A percentile compares a stretch with the other conserved stretches of the same genome.
Evolutionary conservation across 2,113 vertebrate genomes (phyloP).

Genomic region (Genyomyrus donnyi): DNA sequence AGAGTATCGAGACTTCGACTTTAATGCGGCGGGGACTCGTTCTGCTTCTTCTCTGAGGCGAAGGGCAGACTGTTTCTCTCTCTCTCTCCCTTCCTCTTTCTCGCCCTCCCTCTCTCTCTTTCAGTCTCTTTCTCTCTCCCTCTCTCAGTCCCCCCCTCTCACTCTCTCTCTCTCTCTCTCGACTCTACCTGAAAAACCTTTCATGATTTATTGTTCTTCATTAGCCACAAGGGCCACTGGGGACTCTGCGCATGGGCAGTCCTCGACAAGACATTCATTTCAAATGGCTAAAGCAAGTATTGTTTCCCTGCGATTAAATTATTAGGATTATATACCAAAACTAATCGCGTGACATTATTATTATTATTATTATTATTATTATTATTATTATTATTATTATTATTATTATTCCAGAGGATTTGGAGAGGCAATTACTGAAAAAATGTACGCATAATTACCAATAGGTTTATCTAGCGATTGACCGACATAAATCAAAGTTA

Average conservation of each 20-base stretch:
- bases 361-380: constrained; percentile 33
- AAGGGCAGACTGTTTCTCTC: constrained; percentile 49
- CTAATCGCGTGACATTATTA: constrained; percentile 12
- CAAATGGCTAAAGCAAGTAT: constrained; percentile 45
- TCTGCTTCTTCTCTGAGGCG: constrained; percentile 58
- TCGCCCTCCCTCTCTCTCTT: constrained; percentile 50
- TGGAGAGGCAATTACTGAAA: background rate
- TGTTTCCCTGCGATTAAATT: constrained; percentile 36
- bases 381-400: constrained; percentile 24
- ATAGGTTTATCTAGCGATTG: constrained; percentile 63
- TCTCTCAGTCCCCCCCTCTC: constrained; percentile 44
- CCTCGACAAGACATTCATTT: constrained; percentile 58
- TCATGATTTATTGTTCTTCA: constrained; percentile 74
- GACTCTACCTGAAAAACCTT: constrained; percentile 61
- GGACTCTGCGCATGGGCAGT: constrained; percentile 67
- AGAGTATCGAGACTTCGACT: constrained; percentile 51
- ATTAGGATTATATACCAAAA: background rate
- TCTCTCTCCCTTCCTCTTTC: constrained; percentile 46
- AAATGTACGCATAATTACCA: constrained; percentile 21
- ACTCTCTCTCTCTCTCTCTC: constrained; percentile 39
- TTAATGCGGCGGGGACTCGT: constrained; percentile 67
- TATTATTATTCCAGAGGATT: background rate
- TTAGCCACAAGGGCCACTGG: constrained; percentile 62
- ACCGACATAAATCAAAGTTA: constrained; percentile 79
- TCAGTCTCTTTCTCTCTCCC: constrained; percentile 38